Base-by-base conservation (phyloP, 2,113 vertebrate species). In the Castor canadensis region DNA sequence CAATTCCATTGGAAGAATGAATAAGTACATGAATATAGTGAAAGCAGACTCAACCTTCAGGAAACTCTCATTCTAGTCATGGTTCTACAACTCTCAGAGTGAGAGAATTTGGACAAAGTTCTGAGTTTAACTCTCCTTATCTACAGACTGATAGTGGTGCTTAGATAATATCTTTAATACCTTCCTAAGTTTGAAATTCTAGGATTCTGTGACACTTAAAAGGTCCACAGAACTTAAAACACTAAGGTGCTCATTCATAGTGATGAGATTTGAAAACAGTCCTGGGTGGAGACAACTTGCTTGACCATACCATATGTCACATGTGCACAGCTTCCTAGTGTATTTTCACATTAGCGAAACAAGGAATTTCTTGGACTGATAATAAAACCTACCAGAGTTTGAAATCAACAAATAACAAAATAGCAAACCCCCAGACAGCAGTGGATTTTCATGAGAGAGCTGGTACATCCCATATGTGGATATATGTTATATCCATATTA, bases 281-380 rank as follows among this genome's bases (percentile, higher is more conserved):
- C 26, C 35, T 76, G 32, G 77, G 9, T 32, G 1, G 52, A 58
- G 43, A n/a, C 10, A 84, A 7, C 1, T 22, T 54, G 35, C 72
- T 69, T 54, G 35, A 8, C 40, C 92, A 47, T 75, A 16, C n/a
- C 22, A 9, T 26, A 72, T 52, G 52, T 81, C 86, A 81, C 7
- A 0, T 72, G 54, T 54, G 6, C 43, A 66, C 3, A 28, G n/a
- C 54, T 94, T 91, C 77, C 72, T 76, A 81, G 49, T 62, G 8
- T n/a, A 56, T 24, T 90, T 94, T 64, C 38, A 84, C 30, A 38
- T 90, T 32, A 90, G 45, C 94, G 85, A 92, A 79, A 58, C 58
- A 45, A 69, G 49, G 54, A 58, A 75, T 81, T 94, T 94, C 45
- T 66, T 67, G 49, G 13, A 62, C 30, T 92, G 83, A 92, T 54